Evolutionary conservation across 2,888 invertebrate genomes (phyloP).

Genomic region (Gymnocheta viridis): DNA sequence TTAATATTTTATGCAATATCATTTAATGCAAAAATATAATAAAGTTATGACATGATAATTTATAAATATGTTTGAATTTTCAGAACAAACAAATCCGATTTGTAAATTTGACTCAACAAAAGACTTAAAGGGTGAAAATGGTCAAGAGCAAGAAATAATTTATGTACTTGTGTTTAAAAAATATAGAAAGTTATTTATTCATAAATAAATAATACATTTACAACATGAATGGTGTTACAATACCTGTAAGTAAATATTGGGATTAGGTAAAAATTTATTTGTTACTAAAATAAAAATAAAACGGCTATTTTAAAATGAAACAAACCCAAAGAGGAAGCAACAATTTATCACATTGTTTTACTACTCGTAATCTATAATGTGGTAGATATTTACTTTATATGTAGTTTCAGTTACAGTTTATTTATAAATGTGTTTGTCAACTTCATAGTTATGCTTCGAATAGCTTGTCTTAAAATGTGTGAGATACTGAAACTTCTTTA

Average conservation of each 20-base stretch:
- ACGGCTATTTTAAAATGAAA: not conserved
- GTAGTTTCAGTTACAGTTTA: not conserved
- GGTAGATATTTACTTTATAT: constrained; percentile 7
- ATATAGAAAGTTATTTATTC: not conserved
- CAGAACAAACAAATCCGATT: not conserved
- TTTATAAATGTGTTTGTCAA: constrained; percentile 36
- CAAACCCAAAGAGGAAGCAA: not conserved
- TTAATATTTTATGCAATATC: constrained; percentile 20
- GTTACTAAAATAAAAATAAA: not conserved
- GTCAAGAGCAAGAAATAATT: constrained; percentile 9
- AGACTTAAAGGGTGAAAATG: not conserved
- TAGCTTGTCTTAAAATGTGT: constrained; percentile 27
- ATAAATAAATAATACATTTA: not conserved
- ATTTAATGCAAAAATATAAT: constrained; percentile 39
- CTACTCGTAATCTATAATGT: not conserved
- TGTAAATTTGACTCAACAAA: not conserved
- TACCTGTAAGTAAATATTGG: not conserved
- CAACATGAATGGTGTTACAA: not conserved
- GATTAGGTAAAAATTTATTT: not conserved
- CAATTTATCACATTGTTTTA: constrained; percentile 5
- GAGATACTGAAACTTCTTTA: constrained; percentile 15
- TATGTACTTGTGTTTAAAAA: not conserved
- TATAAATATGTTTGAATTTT: constrained; percentile 2
- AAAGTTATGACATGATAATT: constrained; percentile 27
- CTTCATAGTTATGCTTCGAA: not conserved